These are phyloP conservation scores for Urocitellus parryii DNA, from an alignment of 2,113 vertebrate genomes.

Conservation along the genomic window DNA sequence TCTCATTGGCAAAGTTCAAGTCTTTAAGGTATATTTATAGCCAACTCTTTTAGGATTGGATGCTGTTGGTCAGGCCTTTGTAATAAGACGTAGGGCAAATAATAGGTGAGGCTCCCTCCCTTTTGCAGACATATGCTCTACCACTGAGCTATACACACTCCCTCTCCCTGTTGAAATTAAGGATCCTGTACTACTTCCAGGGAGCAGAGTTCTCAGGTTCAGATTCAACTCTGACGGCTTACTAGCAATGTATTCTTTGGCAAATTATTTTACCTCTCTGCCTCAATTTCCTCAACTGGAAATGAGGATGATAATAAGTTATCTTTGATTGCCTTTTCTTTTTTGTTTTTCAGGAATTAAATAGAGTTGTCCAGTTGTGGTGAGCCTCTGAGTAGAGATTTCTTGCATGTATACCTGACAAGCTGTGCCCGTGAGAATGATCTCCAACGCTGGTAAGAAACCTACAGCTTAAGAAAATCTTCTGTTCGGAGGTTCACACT, in stretches of 20 bases:
- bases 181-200: rapidly evolving
- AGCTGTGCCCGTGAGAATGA: background rate
- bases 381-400: background rate
- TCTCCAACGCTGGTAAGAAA: background rate
- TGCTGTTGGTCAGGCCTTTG: background rate
- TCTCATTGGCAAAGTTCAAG: background rate
- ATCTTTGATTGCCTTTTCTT: background rate
- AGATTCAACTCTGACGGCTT: background rate
- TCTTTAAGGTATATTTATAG: background rate
- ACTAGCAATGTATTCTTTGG: background rate
- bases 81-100: background rate
- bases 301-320: background rate
- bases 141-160: too few relatives aligned
- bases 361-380: background rate
- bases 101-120: background rate
- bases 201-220: background rate
- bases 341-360: background rate
- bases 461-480: background rate
- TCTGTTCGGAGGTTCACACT: background rate
- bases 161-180: background rate
- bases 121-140: background rate
- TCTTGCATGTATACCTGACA: background rate
- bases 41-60: background rate
- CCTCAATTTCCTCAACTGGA: background rate
- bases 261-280: background rate